Evolutionary conservation across 2,797 vertebrate genomes (phyloP), one percentile per base, ranked within the genome.

Genomic region (Distichodus sexfasciatus): DNA sequence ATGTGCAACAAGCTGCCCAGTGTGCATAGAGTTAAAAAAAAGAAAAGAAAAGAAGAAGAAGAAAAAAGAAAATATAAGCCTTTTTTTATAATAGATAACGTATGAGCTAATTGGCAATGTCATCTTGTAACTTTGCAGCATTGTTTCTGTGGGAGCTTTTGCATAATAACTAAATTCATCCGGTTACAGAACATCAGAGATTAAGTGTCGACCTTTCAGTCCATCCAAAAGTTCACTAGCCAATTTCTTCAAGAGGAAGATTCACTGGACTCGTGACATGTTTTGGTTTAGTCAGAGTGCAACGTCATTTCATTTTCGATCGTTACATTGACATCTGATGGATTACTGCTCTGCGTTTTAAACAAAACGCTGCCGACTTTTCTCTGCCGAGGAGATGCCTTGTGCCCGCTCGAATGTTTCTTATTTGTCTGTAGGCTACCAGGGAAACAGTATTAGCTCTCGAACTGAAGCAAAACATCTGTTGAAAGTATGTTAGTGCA

Each of bases 391-490:
- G 6, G 9, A 38, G 3, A 6, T 7, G 40, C 26, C 21, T 43
- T 40, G 10, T 41, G 15, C 43, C 33, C 69, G 43, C 19, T n/a
- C 12, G 46, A 41, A 15, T 33, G 10, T 41, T 38, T 23, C n/a
- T 12, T 11, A 31, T 62, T 71, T 54, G 60, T 65, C 53, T 40
- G 35, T 21, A 41, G 21, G 28, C 36, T 69, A 43, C 19, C 28
- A 69, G 19, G 38, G 67, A 53, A 59, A 51, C 67, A 54, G 17
- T 53, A 53, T 53, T 51, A 35, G 46, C 33, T 44, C 10, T 14
- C 40, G 48, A n/a, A 21, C 58, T 61, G 28, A 62, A 59, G 28
- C 19, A 24, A 69, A 69, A 61, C 67, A 70, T 63, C 47, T 70
- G 58, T 46, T 35, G 35, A 33, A 69, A 31, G 44, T 36, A 31